Evolutionary conservation across 2,113 vertebrate genomes (phyloP).

Genomic region (Phycodurus eques): DNA sequence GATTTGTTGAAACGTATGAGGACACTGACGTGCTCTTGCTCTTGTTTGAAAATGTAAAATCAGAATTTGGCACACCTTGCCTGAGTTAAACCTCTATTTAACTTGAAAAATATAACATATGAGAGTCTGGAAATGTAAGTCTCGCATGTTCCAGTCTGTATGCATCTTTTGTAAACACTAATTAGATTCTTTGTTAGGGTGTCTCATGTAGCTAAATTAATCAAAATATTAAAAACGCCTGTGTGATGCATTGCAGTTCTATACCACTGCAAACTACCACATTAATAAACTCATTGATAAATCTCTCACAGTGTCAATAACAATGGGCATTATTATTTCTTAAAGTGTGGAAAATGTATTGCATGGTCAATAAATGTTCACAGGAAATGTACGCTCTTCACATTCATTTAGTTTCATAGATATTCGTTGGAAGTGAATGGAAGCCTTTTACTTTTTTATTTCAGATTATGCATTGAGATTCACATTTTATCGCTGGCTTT

Average conservation of each 20-base stretch:
- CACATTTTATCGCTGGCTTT: slow-evolving; percentile 21
- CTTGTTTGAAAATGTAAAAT: slow-evolving; percentile 11
- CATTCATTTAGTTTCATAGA: not conserved
- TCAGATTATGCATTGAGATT: not conserved
- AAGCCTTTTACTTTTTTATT: not conserved
- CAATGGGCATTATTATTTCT: not conserved
- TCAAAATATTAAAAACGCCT: not conserved
- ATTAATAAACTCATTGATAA: not conserved
- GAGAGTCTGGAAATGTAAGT: not conserved
- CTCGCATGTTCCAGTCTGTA: not conserved
- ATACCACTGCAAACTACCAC: not conserved
- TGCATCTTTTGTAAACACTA: not conserved
- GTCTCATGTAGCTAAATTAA: not conserved
- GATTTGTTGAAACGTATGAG: slow-evolving; percentile 55
- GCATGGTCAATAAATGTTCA: not conserved
- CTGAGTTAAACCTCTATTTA: slow-evolving; percentile 11
- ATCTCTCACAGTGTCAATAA: not conserved
- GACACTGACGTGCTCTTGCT: slow-evolving; percentile 24
- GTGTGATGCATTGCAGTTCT: not conserved
- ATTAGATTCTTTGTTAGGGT: not conserved
- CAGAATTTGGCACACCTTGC: slow-evolving; percentile 1
- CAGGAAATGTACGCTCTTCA: not conserved
- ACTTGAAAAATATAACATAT: not conserved
- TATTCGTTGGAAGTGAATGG: not conserved
- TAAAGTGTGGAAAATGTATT: not conserved